Evolutionary conservation across 2,113 vertebrate genomes (phyloP).

Genomic region (Alosa alosa): DNA sequence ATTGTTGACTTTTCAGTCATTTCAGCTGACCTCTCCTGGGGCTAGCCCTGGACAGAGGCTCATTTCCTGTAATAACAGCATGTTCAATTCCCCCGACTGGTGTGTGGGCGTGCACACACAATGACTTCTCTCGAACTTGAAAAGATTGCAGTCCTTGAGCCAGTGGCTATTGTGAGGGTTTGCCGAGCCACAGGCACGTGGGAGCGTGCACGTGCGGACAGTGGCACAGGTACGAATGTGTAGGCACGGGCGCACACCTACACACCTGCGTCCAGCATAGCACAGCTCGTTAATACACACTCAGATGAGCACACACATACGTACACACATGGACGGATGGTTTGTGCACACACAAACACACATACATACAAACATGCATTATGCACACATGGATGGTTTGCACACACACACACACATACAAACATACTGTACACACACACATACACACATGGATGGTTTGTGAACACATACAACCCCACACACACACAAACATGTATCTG

Average conservation of each 20-base stretch:
- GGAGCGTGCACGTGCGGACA: background rate
- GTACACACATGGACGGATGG: background rate
- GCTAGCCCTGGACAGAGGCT: background rate
- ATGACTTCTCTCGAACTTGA: background rate
- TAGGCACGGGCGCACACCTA: background rate
- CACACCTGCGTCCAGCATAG: background rate
- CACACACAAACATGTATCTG: constrained; percentile 23
- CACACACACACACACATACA: background rate
- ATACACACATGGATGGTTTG: constrained; percentile 23
- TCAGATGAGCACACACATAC: background rate
- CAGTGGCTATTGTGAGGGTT: constrained; percentile 55
- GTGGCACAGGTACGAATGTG: background rate
- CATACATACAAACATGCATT: background rate
- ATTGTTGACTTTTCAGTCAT: background rate
- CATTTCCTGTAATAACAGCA: background rate
- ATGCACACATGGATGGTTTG: background rate
- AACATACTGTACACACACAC: background rate
- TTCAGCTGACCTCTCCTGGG: background rate
- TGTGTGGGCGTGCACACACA: background rate
- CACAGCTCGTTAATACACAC: background rate
- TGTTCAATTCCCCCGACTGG: background rate
- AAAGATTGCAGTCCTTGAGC: constrained; percentile 62
- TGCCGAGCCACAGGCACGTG: background rate
- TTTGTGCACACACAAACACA: background rate
- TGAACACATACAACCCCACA: constrained; percentile 28